A percentile compares a stretch with the other conserved stretches of the same genome.
Conservation (phyloP, 30 jellyfish, hydroid and myxozoan genomes). For the Haliclystus octoradiatus region DNA sequence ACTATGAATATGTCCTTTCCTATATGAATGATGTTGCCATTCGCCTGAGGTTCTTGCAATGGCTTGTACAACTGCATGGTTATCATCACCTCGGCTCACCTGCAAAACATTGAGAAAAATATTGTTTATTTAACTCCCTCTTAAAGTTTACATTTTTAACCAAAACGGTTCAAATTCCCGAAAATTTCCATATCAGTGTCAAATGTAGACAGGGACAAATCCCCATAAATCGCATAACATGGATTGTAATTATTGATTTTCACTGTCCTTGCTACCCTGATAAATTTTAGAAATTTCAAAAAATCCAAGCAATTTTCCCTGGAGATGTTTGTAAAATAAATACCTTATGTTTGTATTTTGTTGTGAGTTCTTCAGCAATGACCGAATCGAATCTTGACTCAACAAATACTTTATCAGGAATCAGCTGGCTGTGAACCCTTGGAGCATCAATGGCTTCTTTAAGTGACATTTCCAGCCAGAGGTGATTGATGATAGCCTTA, state of each 20-base stretch:
- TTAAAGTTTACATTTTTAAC: too few species aligned
- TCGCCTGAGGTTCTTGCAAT: conserved; percentile 84
- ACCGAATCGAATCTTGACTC: conserved; percentile 69
- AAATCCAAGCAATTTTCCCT: too few species aligned
- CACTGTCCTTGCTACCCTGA: too few species aligned
- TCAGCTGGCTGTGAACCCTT: conserved; percentile 76
- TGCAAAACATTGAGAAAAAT: too few species aligned
- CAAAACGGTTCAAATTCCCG: too few species aligned
- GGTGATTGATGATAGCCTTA: conserved; percentile 88
- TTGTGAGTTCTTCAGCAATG: conserved; percentile 20
- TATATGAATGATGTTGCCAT: conserved; percentile 59
- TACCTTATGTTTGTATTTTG: conserved; percentile 70
- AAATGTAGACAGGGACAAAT: too few species aligned
- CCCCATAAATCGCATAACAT: too few species aligned
- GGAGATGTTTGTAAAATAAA: too few species aligned
- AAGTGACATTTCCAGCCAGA: conserved; percentile 85
- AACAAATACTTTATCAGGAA: conserved; percentile 74
- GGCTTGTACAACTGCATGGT: conserved; percentile 99
- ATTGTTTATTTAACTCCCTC: too few species aligned
- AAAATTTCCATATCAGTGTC: too few species aligned
- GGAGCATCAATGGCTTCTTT: conserved; percentile 99
- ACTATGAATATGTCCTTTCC: conserved; percentile 47
- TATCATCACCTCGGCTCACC: conserved; percentile 68
- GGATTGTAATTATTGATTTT: too few species aligned
- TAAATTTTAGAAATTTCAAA: too few species aligned